These are phyloP conservation scores for Melinopterus prodromus DNA, from an alignment of 2,888 invertebrate species.

Conservation along the genomic window DNA sequence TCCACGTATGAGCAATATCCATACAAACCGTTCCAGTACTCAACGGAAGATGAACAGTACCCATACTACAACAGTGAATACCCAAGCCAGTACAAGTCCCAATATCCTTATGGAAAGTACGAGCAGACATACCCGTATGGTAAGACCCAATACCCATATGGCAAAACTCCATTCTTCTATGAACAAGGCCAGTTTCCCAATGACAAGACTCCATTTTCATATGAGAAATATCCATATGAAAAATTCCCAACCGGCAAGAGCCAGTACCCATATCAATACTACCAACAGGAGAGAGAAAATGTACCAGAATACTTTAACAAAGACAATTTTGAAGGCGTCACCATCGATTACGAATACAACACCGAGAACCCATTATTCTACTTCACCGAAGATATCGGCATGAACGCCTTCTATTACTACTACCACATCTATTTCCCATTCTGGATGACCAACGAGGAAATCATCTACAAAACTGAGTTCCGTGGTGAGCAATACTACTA, in stretches of 20 bases:
- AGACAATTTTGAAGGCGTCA: background rate
- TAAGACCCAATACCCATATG: background rate
- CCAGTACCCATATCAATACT: background rate
- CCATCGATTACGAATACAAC: background rate
- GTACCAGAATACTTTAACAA: conserved; percentile 62
- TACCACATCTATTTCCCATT: conserved; percentile 69
- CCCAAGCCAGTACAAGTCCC: background rate
- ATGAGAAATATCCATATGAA: background rate
- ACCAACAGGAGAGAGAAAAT: conserved; percentile 24
- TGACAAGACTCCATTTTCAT: background rate
- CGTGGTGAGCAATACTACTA: conserved; percentile 73
- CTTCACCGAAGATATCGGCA: conserved; percentile 76
- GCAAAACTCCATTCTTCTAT: background rate
- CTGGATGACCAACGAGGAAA: conserved; percentile 68
- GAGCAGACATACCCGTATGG: too few relatives aligned
- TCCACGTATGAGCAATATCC: conserved; percentile 19
- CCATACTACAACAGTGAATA: background rate
- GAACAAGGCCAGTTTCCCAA: background rate
- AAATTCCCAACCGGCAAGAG: background rate
- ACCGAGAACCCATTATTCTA: conserved; percentile 69
- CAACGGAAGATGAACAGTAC: background rate
- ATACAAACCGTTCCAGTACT: background rate
- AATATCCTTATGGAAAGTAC: too few relatives aligned
- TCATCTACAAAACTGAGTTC: conserved; percentile 64
- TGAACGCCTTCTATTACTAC: conserved; percentile 73